Conservation (phyloP, 2,113 vertebrate genomes). For the Sturnira hondurensis region DNA sequence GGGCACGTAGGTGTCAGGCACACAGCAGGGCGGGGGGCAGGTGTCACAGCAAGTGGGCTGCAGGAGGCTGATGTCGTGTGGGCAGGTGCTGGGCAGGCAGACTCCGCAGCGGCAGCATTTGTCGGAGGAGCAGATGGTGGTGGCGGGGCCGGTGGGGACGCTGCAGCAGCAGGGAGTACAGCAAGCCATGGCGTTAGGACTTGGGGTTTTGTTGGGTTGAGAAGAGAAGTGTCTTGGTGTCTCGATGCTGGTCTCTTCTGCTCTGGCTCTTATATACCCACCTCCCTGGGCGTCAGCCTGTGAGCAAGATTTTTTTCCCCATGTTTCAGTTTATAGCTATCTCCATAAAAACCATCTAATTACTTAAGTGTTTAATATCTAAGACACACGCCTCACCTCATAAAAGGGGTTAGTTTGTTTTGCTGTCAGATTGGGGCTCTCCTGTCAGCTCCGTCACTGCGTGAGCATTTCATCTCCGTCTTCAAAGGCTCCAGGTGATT, state of each 20-base stretch:
- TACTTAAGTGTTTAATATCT: constrained; percentile 68
- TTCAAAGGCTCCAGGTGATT: constrained; percentile 59
- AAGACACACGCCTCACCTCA: constrained; percentile 48
- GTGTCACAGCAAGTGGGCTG: constrained; percentile 67
- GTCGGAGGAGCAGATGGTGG: constrained; percentile 74
- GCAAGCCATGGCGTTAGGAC: constrained; percentile 51
- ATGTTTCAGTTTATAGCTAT: constrained; percentile 58
- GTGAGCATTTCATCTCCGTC: not conserved
- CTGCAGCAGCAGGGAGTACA: constrained; percentile 64
- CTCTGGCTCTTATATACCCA: constrained; percentile 65
- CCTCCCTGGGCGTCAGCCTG: constrained; percentile 44
- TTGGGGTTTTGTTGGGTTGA: constrained; percentile 2
- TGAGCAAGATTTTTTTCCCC: constrained; percentile 10
- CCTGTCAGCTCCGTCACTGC: constrained; percentile 9
- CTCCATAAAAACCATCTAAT: constrained; percentile 69
- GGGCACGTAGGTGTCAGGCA: constrained; percentile 66
- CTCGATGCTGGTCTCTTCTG: constrained; percentile 15
- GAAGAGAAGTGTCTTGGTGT: constrained; percentile 47
- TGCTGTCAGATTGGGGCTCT: constrained; percentile 47
- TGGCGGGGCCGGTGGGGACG: constrained; percentile 56
- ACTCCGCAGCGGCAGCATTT: constrained; percentile 71
- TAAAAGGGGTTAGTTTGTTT: constrained; percentile 66
- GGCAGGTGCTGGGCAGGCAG: constrained; percentile 77
- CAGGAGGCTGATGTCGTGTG: constrained; percentile 71
- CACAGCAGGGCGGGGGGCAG: constrained; percentile 61